phyloP scores from a whole-genome alignment of 1,140 invertebrate species.

The Neodiprion virginianus region DNA sequence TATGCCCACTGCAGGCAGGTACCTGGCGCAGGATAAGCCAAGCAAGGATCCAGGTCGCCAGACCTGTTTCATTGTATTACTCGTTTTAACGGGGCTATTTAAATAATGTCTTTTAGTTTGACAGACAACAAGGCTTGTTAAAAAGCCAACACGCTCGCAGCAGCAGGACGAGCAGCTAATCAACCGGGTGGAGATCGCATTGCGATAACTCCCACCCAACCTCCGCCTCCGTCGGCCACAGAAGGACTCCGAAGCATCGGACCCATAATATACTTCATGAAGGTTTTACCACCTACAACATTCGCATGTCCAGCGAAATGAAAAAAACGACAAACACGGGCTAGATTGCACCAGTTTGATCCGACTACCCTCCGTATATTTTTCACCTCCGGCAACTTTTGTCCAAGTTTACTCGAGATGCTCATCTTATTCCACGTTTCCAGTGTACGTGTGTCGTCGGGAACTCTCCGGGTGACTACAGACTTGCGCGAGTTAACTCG shows the following conservation, averaged over 20 bases:
- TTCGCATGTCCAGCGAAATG: background rate
- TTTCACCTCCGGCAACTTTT: background rate
- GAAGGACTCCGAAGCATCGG: slow-evolving; percentile 10
- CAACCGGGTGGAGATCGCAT: slow-evolving; percentile 15
- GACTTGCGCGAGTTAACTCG: background rate
- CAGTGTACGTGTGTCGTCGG: background rate
- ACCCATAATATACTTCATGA: background rate
- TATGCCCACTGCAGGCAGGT: background rate
- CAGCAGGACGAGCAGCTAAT: slow-evolving; percentile 13
- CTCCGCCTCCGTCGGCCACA: background rate
- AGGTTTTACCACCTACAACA: background rate
- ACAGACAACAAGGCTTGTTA: slow-evolving; percentile 16
- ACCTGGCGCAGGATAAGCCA: background rate
- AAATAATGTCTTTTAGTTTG: slow-evolving; percentile 17
- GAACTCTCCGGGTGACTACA: background rate
- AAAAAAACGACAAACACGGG: background rate
- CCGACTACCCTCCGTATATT: background rate
- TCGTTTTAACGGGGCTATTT: slow-evolving; percentile 12
- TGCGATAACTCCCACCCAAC: slow-evolving; percentile 6
- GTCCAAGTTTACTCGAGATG: background rate
- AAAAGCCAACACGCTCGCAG: slow-evolving; percentile 16
- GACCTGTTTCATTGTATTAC: slow-evolving; percentile 16
- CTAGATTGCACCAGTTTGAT: background rate
- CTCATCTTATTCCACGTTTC: background rate
- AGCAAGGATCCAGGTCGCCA: slow-evolving; percentile 10